phyloP scores from a whole-genome alignment of 2,888 invertebrate species.

The Norana najaformis region DNA sequence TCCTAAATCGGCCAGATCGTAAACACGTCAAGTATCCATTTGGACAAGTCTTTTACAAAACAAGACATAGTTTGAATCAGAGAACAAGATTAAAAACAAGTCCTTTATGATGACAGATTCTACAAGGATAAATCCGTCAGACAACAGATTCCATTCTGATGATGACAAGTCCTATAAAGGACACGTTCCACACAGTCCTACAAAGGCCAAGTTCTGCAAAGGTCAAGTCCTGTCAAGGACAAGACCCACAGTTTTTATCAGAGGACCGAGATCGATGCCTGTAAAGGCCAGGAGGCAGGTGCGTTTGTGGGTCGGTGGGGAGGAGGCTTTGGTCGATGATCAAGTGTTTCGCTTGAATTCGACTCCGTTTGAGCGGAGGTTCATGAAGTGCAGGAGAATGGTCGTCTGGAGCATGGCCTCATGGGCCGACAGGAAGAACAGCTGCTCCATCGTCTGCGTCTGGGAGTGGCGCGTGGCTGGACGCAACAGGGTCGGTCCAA shows the following conservation, averaged over 20 bases:
- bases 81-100: not conserved
- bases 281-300: not conserved
- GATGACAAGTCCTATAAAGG: not conserved
- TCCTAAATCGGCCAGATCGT: not conserved
- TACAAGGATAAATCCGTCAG: no score
- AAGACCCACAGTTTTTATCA: not conserved
- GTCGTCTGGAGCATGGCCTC: constrained; percentile 95
- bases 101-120: not conserved
- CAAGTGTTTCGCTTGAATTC: constrained; percentile 26
- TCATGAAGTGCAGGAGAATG: constrained; percentile 45
- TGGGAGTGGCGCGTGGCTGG: constrained; percentile 62
- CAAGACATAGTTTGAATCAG: not conserved
- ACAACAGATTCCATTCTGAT: no score
- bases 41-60: not conserved
- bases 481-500: constrained; percentile 83
- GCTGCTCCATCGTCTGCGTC: constrained; percentile 59
- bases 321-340: no score
- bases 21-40: not conserved
- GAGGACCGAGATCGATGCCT: not conserved
- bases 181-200: not conserved
- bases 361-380: not conserved
- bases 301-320: not conserved
- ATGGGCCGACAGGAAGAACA: constrained; percentile 79
- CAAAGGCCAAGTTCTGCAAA: not conserved
- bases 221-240: not conserved